Base-by-base conservation (phyloP, 2,888 invertebrate species). In the Heliconius cydno region DNA sequence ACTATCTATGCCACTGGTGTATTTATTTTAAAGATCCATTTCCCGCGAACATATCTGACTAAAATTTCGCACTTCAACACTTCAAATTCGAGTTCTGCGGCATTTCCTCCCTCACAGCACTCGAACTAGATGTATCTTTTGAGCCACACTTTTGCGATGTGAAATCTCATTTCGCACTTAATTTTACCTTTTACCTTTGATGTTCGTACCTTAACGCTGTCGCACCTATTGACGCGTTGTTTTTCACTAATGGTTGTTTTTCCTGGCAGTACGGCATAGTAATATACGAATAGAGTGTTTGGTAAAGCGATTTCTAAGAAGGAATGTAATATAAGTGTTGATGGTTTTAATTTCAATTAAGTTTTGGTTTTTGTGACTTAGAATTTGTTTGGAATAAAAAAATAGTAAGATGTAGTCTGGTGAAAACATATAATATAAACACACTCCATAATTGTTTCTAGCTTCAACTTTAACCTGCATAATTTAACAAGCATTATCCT, bases 211-310 rank as follows among this genome's bases (percentile, higher is more conserved):
- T 41, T 65, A 75, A 75, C 38, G 65, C 38, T 65, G 65, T 75
- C 41, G 25, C 74, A 68, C 67, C 68, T 78, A 74, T 74, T 68
- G 68, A 63, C 60, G 78, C 38, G 71, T 72, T 72, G 65, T 66
- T 34, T 72, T 52, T 34, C 57, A 68, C 74, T 75, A 74, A 78
- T 78, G 60, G 78, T 28, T 25, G 60, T 68, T 74, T 73, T 38
- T 46, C 2, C 57, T n/a, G 22, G 63, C 25, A 38, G 38, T 41
- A 41, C 74, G 6, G 28, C 25, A 25, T 19, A 75, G 60, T 41
- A 65, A 65, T 75, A 65, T 73, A 60, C 22, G 72, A 57, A 73
- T 30, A 57, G 28, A 52, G 3, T 13, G 13, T 22, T 73, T 57
- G 22, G 34, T 34, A 0, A 73, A 73, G 15, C 22, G 22, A 6